Conservation (phyloP, 2,888 invertebrate genomes). For the Pachymerium ferrugineum region DNA sequence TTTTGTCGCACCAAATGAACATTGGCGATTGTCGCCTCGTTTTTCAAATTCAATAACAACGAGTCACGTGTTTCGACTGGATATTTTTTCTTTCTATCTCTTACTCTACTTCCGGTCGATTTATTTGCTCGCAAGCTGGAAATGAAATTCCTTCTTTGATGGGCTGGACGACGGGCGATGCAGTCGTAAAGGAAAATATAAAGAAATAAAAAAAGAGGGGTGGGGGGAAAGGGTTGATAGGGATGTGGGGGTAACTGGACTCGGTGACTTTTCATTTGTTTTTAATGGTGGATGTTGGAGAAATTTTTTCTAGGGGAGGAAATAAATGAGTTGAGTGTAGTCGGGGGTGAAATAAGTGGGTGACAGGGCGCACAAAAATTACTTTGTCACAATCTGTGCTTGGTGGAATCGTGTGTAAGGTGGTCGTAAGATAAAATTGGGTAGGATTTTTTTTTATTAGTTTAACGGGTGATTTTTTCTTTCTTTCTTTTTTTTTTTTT, state of each 20-base stretch:
- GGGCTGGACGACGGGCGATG: neutral
- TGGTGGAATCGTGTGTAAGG: neutral
- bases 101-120: neutral
- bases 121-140: neutral
- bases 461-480: too few relatives aligned
- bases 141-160: neutral
- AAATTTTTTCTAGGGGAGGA: too few relatives aligned
- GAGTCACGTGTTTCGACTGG: neutral
- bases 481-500: neutral
- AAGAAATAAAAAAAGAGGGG: neutral
- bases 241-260: neutral
- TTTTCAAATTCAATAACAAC: neutral
- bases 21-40: neutral
- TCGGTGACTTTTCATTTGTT: neutral
- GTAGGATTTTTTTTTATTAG: too few relatives aligned
- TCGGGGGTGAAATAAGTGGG: neutral
- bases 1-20: neutral
- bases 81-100: neutral
- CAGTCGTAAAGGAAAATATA: neutral
- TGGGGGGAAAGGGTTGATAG: neutral
- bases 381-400: neutral
- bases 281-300: too few relatives aligned
- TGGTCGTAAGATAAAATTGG: neutral
- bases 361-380: too few relatives aligned
- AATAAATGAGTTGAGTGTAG: too few relatives aligned